Percentiles rank a stretch among this genome's conserved stretches.
Conservation (phyloP, 2,797 vertebrate species). For the Characodon lateralis region DNA sequence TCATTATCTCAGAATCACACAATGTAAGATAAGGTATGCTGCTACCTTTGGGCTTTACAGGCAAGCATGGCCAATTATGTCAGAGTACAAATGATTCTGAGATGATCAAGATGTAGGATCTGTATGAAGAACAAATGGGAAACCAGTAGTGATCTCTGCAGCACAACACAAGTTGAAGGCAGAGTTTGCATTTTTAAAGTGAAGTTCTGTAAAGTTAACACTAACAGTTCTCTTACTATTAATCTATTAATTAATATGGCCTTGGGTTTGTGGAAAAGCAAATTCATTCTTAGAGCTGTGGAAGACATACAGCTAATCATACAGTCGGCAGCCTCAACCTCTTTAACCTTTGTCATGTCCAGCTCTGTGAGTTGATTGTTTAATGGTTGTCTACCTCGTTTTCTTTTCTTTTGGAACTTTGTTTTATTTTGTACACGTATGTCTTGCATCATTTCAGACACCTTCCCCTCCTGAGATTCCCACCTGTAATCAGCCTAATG, state of each 20-base stretch:
- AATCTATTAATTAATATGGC: neutral
- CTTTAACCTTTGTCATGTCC: too few species aligned
- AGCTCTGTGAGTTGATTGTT: too few species aligned
- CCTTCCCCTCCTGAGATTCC: too few species aligned
- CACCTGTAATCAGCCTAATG: too few species aligned
- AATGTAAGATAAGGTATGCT: neutral
- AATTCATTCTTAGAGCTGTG: neutral
- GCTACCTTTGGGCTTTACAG: neutral
- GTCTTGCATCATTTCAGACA: too few species aligned
- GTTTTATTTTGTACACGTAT: too few species aligned
- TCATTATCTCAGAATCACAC: neutral
- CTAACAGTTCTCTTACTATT: neutral
- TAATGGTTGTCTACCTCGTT: too few species aligned
- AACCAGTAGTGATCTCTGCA: neutral
- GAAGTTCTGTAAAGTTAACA: neutral
- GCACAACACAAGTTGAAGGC: neutral
- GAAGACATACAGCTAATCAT: neutral
- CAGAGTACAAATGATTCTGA: neutral
- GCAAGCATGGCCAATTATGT: neutral
- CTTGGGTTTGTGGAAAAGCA: neutral
- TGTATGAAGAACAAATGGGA: neutral
- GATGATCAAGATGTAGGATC: neutral
- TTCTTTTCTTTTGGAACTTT: too few species aligned
- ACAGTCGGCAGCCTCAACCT: neutral
- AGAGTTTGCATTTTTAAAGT: neutral